Evolutionary conservation across 2,888 invertebrate genomes (phyloP).

Genomic region (Spatulosminthurus flaviceps): DNA sequence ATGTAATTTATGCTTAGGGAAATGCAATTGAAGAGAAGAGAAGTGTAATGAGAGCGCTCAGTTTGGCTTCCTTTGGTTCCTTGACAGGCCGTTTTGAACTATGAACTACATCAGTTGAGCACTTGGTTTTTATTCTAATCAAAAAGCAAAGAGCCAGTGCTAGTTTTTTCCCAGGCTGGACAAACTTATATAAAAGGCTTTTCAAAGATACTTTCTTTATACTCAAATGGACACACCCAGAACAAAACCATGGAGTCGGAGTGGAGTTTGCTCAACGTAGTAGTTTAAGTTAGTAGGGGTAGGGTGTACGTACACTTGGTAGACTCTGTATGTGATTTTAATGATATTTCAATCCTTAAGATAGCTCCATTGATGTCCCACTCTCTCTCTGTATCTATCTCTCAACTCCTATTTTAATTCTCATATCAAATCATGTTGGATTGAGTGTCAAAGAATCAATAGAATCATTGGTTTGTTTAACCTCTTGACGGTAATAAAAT

Average conservation of each 20-base stretch:
- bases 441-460: neutral
- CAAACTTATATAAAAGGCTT: constrained; percentile 27
- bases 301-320: too few species aligned
- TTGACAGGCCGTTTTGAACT: constrained; percentile 32
- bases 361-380: constrained; percentile 3
- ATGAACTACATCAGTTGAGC: constrained; percentile 41
- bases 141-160: constrained; percentile 25
- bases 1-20: constrained; percentile 22
- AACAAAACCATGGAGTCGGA: neutral
- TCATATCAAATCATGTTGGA: neutral
- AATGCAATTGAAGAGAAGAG: neutral
- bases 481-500: neutral
- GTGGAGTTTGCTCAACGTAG: neutral
- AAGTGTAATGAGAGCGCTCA: neutral
- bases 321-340: constrained; percentile 5
- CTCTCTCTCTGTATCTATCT: too few species aligned
- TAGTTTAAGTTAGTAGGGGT: too few species aligned
- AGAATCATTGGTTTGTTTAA: constrained; percentile 6
- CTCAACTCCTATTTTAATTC: neutral
- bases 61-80: constrained; percentile 1
- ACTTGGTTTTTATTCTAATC: constrained; percentile 41
- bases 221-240: constrained; percentile 34
- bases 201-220: constrained; percentile 27
- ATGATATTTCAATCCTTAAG: constrained; percentile 6
- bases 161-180: neutral